Evolutionary conservation across 2,888 invertebrate genomes (phyloP).

Genomic region (Xestia ashworthii): DNA sequence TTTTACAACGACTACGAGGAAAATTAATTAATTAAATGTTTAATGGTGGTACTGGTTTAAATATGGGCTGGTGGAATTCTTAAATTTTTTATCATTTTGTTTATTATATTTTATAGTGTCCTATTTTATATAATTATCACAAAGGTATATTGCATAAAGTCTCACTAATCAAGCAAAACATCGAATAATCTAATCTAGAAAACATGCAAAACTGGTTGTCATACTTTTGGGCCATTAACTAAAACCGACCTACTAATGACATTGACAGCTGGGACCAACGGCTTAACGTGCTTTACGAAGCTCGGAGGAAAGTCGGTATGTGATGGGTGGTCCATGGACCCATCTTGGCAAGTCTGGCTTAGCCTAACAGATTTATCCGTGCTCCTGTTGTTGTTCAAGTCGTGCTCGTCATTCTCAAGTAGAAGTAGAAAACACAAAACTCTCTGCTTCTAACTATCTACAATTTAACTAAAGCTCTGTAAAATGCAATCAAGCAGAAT

Average conservation of each 20-base stretch:
- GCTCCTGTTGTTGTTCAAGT: not conserved
- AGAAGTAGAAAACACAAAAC: not conserved
- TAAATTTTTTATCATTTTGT: not conserved
- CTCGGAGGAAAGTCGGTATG: not conserved
- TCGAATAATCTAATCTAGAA: no score
- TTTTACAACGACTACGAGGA: not conserved
- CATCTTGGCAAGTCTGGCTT: not conserved
- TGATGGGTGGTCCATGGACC: not conserved
- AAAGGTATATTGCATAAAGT: no score
- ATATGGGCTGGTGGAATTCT: no score
- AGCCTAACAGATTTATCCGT: not conserved
- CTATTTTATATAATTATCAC: no score
- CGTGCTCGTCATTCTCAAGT: not conserved
- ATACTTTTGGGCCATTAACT: not conserved
- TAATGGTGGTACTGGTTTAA: not conserved
- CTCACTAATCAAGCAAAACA: no score
- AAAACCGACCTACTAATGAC: not conserved
- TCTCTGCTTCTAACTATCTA: not conserved
- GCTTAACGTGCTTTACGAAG: not conserved
- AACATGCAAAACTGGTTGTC: not conserved
- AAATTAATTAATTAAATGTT: not conserved
- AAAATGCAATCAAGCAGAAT: slow-evolving; percentile 29
- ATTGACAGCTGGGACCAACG: not conserved
- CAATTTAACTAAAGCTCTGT: slow-evolving; percentile 19
- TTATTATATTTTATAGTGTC: not conserved